Evolutionary conservation across 2,113 vertebrate genomes (phyloP), one percentile per base, ranked within the genome.

Genomic region (Mystacornis crossleyi): DNA sequence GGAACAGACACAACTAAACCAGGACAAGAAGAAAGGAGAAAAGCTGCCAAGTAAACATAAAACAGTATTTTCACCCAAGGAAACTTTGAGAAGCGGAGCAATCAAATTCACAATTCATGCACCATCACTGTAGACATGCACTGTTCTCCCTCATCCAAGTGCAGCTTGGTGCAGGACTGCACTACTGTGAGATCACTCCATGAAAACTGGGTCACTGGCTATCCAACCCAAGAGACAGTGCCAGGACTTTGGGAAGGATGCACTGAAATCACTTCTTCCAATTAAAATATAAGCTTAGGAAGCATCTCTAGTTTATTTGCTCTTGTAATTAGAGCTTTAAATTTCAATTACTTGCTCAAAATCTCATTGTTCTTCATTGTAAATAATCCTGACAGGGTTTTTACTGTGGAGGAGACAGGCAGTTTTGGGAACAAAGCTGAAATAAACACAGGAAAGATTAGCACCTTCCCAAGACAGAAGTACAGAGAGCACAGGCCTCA

Each of bases 311-410:
- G 33, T 66, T 93, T 78, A 91, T 81, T 86, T 50, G 20, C 15
- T 91, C 13, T 86, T 77, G 53, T 77, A 94, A 94, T n/a, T 57
- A 33, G 79, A 90, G 86, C 16, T 92, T 96, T 80, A 90, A 45
- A 86, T 73, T 81, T 92, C 66, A 88, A 64, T 90, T 92, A 75
- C 48, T 69, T 36, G 53, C 58, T 88, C 67, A 92, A 90, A 92
- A 85, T 90, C 50, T 89, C 45, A 69, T 29, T 17, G 3, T 40
- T 74, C 45, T 81, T 92, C 29, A 26, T 5, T 21, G 72, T 48
- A 83, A 77, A 69, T 53, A 21, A 86, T 58, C 48, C 38, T 69
- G 36, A 58, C 26, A 60, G 42, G 9, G 6, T 33, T 90, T 92
- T 67, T 82, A 29, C 57, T 75, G 23, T 36, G 43, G 48, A 79